Conservation (phyloP, 1,140 invertebrate genomes). For the Brachionus rotundiformis region DNA sequence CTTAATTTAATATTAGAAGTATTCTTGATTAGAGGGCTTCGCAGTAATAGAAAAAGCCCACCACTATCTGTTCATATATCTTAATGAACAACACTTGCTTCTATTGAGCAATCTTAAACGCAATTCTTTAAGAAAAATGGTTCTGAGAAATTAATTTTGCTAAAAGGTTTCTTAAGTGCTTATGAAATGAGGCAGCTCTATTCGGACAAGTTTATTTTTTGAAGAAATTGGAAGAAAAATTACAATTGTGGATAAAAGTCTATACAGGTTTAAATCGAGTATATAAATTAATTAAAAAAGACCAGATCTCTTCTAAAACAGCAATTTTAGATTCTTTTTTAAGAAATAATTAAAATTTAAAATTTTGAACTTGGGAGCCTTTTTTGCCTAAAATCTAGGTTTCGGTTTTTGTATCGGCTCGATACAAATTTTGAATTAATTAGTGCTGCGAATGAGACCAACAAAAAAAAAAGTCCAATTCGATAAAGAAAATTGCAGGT, state of each 20-base stretch:
- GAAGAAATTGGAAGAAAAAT: conserved; percentile 4
- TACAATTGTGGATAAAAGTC: neutral
- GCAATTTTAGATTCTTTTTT: conserved; percentile 17
- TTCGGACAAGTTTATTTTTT: conserved; percentile 21
- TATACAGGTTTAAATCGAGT: neutral
- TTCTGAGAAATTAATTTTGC: neutral
- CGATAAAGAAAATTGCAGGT: conserved; percentile 11
- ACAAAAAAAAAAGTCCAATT: neutral
- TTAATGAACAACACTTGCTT: neutral
- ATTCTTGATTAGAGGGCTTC: neutral
- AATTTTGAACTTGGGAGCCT: conserved; percentile 31
- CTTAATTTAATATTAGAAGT: neutral
- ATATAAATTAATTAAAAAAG: conserved; percentile 10
- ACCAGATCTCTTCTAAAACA: neutral
- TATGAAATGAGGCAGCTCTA: conserved; percentile 1
- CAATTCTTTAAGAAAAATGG: neutral
- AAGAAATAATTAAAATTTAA: conserved; percentile 38
- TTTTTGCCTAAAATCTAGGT: neutral
- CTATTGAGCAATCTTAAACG: neutral
- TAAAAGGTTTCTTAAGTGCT: conserved; percentile 5
- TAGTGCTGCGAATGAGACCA: neutral
- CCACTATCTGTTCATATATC: neutral
- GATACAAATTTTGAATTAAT: conserved; percentile 26
- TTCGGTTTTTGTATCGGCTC: neutral
- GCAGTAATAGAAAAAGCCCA: too few relatives aligned